These are phyloP conservation scores for Tichodroma muraria DNA, from an alignment of 2,113 vertebrate genomes.

Conservation along the genomic window DNA sequence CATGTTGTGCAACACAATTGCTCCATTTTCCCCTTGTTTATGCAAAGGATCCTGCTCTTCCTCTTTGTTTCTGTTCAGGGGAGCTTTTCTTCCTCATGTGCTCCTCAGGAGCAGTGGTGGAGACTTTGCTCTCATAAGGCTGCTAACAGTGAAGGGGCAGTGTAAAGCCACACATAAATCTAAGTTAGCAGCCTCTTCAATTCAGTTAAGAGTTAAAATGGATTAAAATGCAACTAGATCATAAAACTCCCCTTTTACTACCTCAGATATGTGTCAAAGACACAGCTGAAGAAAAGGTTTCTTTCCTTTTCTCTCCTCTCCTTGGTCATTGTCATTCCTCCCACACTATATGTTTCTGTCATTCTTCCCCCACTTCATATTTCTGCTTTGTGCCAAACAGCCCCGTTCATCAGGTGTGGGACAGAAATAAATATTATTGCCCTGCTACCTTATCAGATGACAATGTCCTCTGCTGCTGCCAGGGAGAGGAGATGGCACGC, in stretches of 20 bases:
- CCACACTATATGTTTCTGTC: neutral
- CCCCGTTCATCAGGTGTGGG: neutral
- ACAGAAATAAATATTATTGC: conserved; percentile 39
- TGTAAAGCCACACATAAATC: neutral
- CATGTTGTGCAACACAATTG: neutral
- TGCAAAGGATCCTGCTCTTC: neutral
- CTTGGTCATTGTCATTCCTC: neutral
- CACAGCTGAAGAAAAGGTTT: neutral
- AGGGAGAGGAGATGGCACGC: neutral
- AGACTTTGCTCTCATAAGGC: neutral
- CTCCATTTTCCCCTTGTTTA: neutral
- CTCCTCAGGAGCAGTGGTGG: neutral
- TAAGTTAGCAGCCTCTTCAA: conserved; percentile 18
- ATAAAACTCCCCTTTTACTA: conserved; percentile 32
- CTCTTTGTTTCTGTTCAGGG: neutral
- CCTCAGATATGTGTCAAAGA: conserved; percentile 9
- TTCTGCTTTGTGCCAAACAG: neutral
- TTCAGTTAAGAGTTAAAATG: conserved; percentile 19
- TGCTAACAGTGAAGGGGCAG: neutral
- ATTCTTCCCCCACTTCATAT: neutral
- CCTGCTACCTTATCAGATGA: neutral
- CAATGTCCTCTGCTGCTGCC: neutral
- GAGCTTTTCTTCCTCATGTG: neutral
- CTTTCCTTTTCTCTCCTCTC: neutral
- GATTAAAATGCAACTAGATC: conserved; percentile 43